Evolutionary conservation across 2,888 invertebrate species (phyloP).

Genomic region (Cantharis lateralis): DNA sequence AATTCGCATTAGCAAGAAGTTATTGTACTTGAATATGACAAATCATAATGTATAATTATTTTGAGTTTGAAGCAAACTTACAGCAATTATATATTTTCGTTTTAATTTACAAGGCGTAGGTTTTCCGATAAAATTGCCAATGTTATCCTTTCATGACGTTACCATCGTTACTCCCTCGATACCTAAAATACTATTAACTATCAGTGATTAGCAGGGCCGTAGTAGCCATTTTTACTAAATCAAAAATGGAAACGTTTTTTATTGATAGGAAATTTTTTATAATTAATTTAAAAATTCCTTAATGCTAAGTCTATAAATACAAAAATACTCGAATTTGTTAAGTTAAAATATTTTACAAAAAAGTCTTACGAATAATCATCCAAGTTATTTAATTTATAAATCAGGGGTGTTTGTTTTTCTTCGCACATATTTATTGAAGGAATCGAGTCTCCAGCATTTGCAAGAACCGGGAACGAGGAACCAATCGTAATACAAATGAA

Average conservation of each 20-base stretch:
- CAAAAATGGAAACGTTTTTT: background rate
- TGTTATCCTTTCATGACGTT: too few relatives aligned
- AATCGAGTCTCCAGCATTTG: conserved; percentile 92
- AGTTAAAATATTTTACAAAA: background rate
- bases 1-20: too few relatives aligned
- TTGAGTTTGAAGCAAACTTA: too few relatives aligned
- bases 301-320: background rate
- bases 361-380: background rate
- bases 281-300: background rate
- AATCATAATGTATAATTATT: too few relatives aligned
- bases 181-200: too few relatives aligned
- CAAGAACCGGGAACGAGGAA: conserved; percentile 92
- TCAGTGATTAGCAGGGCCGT: too few relatives aligned
- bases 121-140: too few relatives aligned
- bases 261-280: background rate
- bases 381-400: conserved; percentile 25
- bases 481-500: conserved; percentile 92
- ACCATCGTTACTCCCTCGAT: too few relatives aligned
- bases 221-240: too few relatives aligned
- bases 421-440: conserved; percentile 84
- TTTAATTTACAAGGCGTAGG: too few relatives aligned
- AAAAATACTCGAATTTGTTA: background rate
- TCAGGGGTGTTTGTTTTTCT: conserved; percentile 60
- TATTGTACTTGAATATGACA: too few relatives aligned
- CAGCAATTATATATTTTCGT: too few relatives aligned